Evolutionary conservation across 2,113 vertebrate genomes (phyloP), one percentile per base, ranked within the genome.

Genomic region (Sula dactylatra): DNA sequence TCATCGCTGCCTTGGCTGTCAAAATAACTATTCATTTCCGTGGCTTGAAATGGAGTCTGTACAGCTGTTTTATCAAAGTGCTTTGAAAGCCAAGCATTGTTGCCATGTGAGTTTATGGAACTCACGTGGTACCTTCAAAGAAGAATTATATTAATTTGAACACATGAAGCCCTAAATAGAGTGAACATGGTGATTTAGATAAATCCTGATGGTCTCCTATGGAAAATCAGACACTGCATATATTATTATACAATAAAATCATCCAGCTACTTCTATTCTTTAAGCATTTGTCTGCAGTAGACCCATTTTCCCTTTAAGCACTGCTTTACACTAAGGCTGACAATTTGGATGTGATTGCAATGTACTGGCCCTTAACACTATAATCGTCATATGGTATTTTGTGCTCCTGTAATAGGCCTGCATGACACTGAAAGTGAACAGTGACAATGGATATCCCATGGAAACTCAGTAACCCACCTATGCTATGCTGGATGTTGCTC

Each of bases 1-100:
- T 82, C 77, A 91, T 77, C 71, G 71, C 42, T 95, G 36, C 38
- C 74, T 91, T 55, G 66, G 14, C 64, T 93, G 82, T 88, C 90
- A 94, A 96, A 97, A 94, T 94, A 97, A 44, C 73, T 54, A 90
- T 66, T 94, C 42, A 87, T 96, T 97, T 97, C 86, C 1, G 0
- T 61, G 74, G 25, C 82, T 94, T 95, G 72, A 96, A 94, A 91
- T 89, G 95, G 78, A 91, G 80, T 77, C 59, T 81, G 16, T 87
- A 72, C 47, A 96, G 74, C 52, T 88, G 54, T 84, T 89, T 89
- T 42, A 88, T 7, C 16, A 78, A 96, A 95, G 54, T 72, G 62
- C 56, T 93, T 67, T 95, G 70, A 94, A 93, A 91, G 40, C 32
- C 65, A 80, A 82, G 45, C 21, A 62, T 70, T 93, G 67, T 66